These are phyloP conservation scores for Saguinus imperator DNA, from an alignment of 2,113 vertebrate genomes.

Conservation along the genomic window DNA sequence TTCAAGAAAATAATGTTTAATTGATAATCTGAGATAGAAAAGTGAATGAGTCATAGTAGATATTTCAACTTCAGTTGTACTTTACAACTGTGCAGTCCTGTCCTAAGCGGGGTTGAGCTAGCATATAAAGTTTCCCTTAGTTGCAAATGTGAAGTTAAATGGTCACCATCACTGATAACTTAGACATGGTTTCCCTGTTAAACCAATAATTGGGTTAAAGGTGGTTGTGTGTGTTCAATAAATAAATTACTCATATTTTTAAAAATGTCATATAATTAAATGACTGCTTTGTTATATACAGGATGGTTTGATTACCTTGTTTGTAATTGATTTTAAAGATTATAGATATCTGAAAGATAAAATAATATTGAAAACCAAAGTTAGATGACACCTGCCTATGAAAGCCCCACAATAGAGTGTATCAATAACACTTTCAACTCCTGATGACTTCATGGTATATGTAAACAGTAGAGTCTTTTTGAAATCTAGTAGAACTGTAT, in stretches of 20 bases:
- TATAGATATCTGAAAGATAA: constrained; percentile 45
- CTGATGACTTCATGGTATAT: background rate
- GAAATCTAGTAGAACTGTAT: background rate
- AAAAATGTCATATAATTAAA: constrained; percentile 60
- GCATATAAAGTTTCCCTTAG: background rate
- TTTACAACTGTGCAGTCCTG: background rate
- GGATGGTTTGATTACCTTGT: constrained; percentile 54
- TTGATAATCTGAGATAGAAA: background rate
- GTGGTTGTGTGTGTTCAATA: constrained; percentile 55
- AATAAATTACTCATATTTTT: background rate
- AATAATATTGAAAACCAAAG: background rate
- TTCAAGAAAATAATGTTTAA: background rate
- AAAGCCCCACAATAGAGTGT: background rate
- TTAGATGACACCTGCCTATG: background rate
- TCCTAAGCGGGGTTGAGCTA: background rate
- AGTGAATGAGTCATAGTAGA: background rate
- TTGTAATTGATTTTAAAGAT: constrained; percentile 73
- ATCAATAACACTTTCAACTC: background rate
- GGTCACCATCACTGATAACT: background rate
- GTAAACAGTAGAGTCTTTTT: background rate
- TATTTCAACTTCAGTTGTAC: background rate
- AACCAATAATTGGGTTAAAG: constrained; percentile 37
- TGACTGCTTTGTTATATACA: constrained; percentile 55
- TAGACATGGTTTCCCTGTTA: background rate
- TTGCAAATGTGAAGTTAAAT: constrained; percentile 27